phyloP scores from a whole-genome alignment of 2,888 invertebrate species.

The Hydraecia micacea region DNA sequence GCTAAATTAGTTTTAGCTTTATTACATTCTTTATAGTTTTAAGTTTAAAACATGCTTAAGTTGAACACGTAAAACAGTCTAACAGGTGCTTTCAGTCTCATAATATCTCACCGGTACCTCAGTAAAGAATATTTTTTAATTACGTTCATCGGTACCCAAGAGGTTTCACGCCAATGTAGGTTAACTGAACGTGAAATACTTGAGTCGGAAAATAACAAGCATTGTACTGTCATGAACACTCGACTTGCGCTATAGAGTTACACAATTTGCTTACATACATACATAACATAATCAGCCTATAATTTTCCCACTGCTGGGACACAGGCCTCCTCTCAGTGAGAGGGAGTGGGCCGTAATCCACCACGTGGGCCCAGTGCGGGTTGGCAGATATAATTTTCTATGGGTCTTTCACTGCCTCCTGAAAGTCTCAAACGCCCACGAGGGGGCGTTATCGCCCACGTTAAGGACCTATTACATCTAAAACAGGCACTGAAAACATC shows the following conservation, averaged over 20 bases:
- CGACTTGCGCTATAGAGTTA: not conserved
- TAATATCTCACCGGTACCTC: not conserved
- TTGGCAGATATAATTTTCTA: too few species aligned
- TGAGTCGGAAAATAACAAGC: conserved; percentile 14
- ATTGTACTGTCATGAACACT: conserved; percentile 22
- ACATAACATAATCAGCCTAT: too few species aligned
- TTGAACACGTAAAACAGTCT: not conserved
- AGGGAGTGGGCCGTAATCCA: too few species aligned
- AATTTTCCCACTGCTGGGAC: too few species aligned
- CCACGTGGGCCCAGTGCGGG: too few species aligned
- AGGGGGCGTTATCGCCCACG: not conserved
- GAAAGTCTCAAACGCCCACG: not conserved
- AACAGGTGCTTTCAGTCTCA: too few species aligned
- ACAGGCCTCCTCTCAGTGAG: too few species aligned
- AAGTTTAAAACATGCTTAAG: not conserved
- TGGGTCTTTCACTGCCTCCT: too few species aligned
- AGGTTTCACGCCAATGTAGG: conserved; percentile 5
- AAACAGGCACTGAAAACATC: not conserved
- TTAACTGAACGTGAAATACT: conserved; percentile 26
- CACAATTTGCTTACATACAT: conserved; percentile 13
- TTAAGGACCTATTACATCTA: not conserved
- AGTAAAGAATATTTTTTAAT: conserved; percentile 8
- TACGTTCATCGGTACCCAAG: not conserved
- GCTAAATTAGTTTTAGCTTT: not conserved
- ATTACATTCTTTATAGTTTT: not conserved